Conservation (phyloP, 2,888 invertebrate genomes). For the Hypomecis atomaria region DNA sequence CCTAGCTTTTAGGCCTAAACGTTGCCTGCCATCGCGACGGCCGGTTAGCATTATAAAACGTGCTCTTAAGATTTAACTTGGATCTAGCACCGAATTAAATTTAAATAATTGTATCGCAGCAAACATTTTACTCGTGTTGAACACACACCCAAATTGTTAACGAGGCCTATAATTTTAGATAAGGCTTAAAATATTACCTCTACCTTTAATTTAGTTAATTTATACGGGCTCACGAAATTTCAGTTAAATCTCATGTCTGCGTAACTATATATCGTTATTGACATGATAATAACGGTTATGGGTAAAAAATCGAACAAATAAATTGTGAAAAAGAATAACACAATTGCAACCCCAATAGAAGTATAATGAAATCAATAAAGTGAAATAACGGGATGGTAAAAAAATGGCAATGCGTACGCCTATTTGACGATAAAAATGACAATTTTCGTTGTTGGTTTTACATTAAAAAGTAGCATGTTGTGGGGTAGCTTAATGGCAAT, state of each 20-base stretch:
- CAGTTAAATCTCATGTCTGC: constrained; percentile 24
- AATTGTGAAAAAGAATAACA: constrained; percentile 51
- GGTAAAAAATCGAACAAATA: constrained; percentile 40
- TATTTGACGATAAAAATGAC: constrained; percentile 70
- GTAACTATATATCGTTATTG: constrained; percentile 25
- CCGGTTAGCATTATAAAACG: constrained; percentile 30
- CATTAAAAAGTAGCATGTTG: constrained; percentile 70
- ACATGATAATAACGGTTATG: constrained; percentile 35
- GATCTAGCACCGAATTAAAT: constrained; percentile 36
- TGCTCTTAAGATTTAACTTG: constrained; percentile 12
- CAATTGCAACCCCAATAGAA: constrained; percentile 58
- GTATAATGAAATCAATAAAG: constrained; percentile 74
- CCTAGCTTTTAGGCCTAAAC: constrained; percentile 57
- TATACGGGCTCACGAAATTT: constrained; percentile 33
- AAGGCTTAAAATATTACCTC: constrained; percentile 37
- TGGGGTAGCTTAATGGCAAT: constrained; percentile 74
- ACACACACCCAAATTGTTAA: constrained; percentile 37
- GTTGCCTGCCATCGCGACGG: constrained; percentile 44
- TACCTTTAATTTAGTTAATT: constrained; percentile 37
- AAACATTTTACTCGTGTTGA: constrained; percentile 48
- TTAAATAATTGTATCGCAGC: constrained; percentile 45
- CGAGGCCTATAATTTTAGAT: constrained; percentile 39
- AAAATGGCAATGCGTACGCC: constrained; percentile 63
- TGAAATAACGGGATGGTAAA: constrained; percentile 65
- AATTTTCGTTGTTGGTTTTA: constrained; percentile 72